Percentiles rank a stretch among this genome's conserved stretches.
phyloP scores from a whole-genome alignment of 2,113 vertebrate species.

The Syngnathus floridae region DNA sequence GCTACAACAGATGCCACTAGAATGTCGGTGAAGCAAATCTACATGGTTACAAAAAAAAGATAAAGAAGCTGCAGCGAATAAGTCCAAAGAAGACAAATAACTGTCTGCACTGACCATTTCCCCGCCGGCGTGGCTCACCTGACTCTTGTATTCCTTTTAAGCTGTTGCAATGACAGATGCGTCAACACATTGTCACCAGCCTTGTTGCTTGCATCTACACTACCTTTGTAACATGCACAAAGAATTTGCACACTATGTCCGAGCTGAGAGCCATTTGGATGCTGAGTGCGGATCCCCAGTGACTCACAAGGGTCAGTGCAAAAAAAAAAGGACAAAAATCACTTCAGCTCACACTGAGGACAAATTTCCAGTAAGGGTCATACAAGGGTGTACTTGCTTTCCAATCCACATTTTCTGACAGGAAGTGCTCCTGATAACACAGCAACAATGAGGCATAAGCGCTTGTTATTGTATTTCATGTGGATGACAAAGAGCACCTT shows the following conservation, averaged over 20 bases:
- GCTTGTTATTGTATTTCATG: neutral
- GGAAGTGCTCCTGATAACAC: neutral
- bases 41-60: neutral
- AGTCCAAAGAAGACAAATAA: conserved; percentile 12
- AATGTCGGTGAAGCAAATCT: conserved; percentile 34
- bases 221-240: conserved; percentile 7
- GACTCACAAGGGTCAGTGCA: conserved; percentile 22
- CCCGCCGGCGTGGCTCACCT: conserved; percentile 29
- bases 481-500: conserved; percentile 2
- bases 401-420: conserved; percentile 15
- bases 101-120: conserved; percentile 16
- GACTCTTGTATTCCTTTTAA: conserved; percentile 21
- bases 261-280: conserved; percentile 30
- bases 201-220: neutral
- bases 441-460: conserved; percentile 3
- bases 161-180: conserved; percentile 30
- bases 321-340: conserved; percentile 8
- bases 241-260: conserved; percentile 16
- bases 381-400: conserved; percentile 15
- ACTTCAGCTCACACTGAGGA: conserved; percentile 20
- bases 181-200: conserved; percentile 36
- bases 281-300: conserved; percentile 16
- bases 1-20: conserved; percentile 42
- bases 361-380: conserved; percentile 21
- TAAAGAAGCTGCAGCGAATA: neutral